A percentile compares a stretch with the other conserved stretches of the same genome.
Conservation (phyloP, 1,140 invertebrate species). For the Ridgeia piscesae region DNA sequence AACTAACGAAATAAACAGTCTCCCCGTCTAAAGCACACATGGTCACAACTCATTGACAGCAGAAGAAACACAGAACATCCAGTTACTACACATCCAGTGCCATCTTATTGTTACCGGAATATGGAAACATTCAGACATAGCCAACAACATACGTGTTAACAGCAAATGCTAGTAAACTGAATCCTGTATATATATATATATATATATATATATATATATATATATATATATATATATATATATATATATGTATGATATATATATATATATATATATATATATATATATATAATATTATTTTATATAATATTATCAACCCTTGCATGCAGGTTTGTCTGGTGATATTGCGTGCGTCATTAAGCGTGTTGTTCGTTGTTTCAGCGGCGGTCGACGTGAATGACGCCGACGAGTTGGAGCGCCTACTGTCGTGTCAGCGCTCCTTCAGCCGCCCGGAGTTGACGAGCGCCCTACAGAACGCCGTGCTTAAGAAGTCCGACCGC, state of each 20-base stretch:
- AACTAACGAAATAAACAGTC: too few species aligned
- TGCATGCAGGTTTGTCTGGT: too few species aligned
- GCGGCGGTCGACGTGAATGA: slow-evolving; percentile 1
- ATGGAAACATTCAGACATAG: too few species aligned
- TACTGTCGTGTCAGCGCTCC: background rate
- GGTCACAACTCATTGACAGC: too few species aligned
- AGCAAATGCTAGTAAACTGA: too few species aligned
- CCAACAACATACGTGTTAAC: too few species aligned
- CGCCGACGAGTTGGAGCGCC: background rate
- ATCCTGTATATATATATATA: background rate
- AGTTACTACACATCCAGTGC: too few species aligned
- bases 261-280: background rate
- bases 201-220: slow-evolving; percentile 3
- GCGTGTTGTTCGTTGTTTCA: background rate
- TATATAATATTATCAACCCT: background rate
- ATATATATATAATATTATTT: too few species aligned
- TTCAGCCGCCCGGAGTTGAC: background rate
- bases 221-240: slow-evolving; percentile 3
- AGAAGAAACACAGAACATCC: too few species aligned
- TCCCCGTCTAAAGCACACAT: too few species aligned
- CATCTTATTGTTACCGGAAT: too few species aligned
- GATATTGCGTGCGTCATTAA: too few species aligned
- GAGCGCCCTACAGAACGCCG: background rate
- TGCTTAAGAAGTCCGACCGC: background rate
- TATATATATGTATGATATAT: background rate